Evolutionary conservation across 2,888 invertebrate genomes (phyloP), one percentile per base, ranked within the genome.

Genomic region (Leptarthrus brevirostris): DNA sequence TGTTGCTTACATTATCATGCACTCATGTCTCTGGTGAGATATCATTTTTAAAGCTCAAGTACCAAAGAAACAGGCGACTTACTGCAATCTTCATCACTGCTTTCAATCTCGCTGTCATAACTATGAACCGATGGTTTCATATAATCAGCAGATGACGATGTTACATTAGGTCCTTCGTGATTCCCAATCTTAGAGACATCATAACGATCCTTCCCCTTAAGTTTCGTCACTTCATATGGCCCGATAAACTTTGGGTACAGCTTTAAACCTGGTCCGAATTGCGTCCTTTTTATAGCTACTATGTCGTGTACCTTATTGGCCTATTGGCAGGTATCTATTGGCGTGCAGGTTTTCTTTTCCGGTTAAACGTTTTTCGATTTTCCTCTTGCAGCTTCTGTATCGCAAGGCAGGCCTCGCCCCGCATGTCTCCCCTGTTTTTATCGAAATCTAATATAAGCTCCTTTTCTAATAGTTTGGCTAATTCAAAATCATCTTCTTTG

Each of bases 141-240:
- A 0, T 20, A 52, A 52, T 52, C 52, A 3, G 54, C 24, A 22
- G 54, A 54, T 54, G 54, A 54, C n/a, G 54, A 54, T 26, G 54
- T 54, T 24, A 54, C 54, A 22, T 54, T 22, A 2, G 24, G 24
- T 12, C 53, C 20, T n/a, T n/a, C n/a, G n/a, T n/a, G n/a, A n/a
- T n/a, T n/a, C n/a, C n/a, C n/a, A n/a, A n/a, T n/a, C n/a, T n/a
- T n/a, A n/a, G n/a, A n/a, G n/a, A n/a, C n/a, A n/a, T n/a, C n/a
- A n/a, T n/a, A n/a, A n/a, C n/a, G n/a, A n/a, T n/a, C n/a, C n/a
- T n/a, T n/a, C n/a, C n/a, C n/a, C n/a, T n/a, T n/a, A n/a, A n/a
- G n/a, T n/a, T n/a, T n/a, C n/a, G n/a, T n/a, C n/a, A n/a, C n/a
- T n/a, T n/a, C n/a, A n/a, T n/a, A n/a, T n/a, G n/a, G n/a, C n/a